phyloP scores from a whole-genome alignment of 2,888 invertebrate genomes.

The Dicroscelio sp. region DNA sequence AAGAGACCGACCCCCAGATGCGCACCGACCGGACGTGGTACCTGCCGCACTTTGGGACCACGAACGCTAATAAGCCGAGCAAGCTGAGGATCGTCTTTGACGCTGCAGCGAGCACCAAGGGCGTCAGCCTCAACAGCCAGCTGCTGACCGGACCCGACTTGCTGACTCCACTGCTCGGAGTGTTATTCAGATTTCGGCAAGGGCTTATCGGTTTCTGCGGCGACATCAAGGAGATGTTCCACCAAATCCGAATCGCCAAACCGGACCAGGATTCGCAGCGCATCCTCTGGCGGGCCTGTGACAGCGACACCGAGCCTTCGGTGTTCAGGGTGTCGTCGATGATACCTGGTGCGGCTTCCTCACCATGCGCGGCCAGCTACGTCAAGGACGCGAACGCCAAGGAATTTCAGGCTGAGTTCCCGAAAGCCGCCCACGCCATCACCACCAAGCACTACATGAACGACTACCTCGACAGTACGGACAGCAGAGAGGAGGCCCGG shows the following conservation, averaged over 20 bases:
- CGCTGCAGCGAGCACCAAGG: constrained; percentile 1
- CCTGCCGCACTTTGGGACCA: not conserved
- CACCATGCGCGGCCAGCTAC: not conserved
- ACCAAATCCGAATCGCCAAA: not conserved
- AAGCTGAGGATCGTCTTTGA: constrained; percentile 1
- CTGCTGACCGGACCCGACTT: constrained; percentile 43
- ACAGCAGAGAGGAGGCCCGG: not conserved
- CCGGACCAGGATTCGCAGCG: not conserved
- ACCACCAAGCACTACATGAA: not conserved
- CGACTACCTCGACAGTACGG: not conserved
- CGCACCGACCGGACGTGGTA: too few relatives aligned
- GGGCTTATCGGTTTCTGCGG: constrained; percentile 87
- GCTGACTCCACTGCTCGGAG: constrained; percentile 87
- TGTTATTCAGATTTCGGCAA: constrained; percentile 89
- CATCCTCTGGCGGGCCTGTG: not conserved
- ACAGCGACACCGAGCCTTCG: not conserved
- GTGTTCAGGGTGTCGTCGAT: not conserved
- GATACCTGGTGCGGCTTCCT: not conserved
- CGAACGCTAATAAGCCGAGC: not conserved
- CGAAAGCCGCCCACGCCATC: not conserved
- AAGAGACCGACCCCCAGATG: too few relatives aligned
- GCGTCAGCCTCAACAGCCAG: not conserved
- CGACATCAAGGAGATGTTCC: constrained; percentile 89
- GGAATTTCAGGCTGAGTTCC: not conserved
- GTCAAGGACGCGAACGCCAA: not conserved